Percentiles rank a stretch among this genome's conserved stretches.
Conservation (phyloP, 2,113 vertebrate species). For the Thryonomys swinderianus region DNA sequence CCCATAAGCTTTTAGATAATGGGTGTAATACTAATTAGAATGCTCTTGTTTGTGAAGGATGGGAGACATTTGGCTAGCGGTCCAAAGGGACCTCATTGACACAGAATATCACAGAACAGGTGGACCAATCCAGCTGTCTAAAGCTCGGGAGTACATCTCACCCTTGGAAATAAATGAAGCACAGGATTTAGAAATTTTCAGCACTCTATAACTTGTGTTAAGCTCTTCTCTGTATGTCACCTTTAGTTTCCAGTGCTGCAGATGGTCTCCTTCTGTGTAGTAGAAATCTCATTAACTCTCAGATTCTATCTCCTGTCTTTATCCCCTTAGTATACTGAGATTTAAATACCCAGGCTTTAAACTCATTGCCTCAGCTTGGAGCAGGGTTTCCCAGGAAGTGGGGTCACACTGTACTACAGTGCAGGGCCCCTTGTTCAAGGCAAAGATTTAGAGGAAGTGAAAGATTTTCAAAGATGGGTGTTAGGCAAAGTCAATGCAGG, state of each 20-base stretch:
- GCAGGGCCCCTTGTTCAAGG: background rate
- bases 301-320: background rate
- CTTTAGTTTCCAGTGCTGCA: background rate
- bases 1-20: background rate
- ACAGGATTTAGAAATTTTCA: background rate
- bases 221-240: background rate
- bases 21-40: background rate
- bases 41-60: background rate
- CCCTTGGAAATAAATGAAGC: background rate
- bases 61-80: background rate
- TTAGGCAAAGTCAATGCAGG: background rate
- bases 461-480: background rate
- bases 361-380: background rate
- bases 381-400: background rate
- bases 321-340: background rate
- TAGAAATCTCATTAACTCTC: background rate
- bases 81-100: background rate
- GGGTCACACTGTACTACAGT: background rate
- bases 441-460: background rate
- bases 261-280: background rate
- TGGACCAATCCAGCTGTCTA: background rate
- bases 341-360: background rate
- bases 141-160: background rate
- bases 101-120: background rate
- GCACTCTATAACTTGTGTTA: background rate